Percentiles rank a stretch among this genome's conserved stretches.
Evolutionary conservation across 2,888 invertebrate species (phyloP).

Genomic region (Callyntrura sp.): DNA sequence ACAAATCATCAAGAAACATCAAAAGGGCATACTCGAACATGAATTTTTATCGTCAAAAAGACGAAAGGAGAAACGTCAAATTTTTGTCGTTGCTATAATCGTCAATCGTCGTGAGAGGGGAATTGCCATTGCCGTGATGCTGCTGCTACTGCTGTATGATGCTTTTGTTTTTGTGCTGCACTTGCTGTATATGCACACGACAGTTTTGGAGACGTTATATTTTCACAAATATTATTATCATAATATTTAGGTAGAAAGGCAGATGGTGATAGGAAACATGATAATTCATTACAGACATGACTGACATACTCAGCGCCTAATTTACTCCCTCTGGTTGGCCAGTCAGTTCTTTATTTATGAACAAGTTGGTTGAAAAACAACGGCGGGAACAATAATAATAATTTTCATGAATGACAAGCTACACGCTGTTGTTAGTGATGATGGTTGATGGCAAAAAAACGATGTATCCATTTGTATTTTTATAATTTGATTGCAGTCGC

Average conservation of each 20-base stretch:
- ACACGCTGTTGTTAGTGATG: no score
- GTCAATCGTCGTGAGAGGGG: slow-evolving; percentile 31
- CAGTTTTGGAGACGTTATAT: no score
- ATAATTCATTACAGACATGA: slow-evolving; percentile 29
- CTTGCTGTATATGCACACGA: neutral
- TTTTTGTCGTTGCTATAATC: neutral
- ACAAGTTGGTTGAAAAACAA: slow-evolving; percentile 38
- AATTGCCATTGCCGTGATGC: slow-evolving; percentile 45
- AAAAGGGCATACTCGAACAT: neutral
- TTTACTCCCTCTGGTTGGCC: slow-evolving; percentile 19
- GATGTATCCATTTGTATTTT: slow-evolving; percentile 35
- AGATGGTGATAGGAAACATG: neutral
- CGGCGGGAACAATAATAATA: slow-evolving; percentile 22
- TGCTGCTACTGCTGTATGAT: neutral
- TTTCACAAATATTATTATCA: no score
- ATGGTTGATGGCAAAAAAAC: neutral
- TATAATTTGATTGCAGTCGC: neutral
- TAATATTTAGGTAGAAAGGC: no score
- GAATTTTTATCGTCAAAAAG: neutral
- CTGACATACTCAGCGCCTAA: slow-evolving; percentile 27
- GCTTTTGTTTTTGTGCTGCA: no score
- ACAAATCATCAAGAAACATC: neutral
- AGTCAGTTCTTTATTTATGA: neutral
- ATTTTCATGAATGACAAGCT: neutral
- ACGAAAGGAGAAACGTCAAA: slow-evolving; percentile 17